phyloP scores from a whole-genome alignment of 2,888 invertebrate species.

The Tubiluchus corallicola region DNA sequence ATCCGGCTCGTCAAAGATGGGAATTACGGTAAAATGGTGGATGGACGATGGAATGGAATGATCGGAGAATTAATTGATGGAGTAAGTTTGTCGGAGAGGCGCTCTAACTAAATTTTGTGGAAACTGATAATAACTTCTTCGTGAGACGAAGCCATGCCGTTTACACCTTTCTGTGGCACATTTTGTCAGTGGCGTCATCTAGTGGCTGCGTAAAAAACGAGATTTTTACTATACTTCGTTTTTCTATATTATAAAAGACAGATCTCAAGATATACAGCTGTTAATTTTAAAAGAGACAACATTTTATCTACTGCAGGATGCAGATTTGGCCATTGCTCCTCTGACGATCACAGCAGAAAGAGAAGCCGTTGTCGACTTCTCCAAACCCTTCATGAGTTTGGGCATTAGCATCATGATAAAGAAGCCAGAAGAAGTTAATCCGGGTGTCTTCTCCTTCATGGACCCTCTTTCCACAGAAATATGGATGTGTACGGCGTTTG shows the following conservation, averaged over 20 bases:
- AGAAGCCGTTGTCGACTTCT: constrained; percentile 11
- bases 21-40: constrained; percentile 56
- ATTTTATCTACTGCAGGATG: too few species aligned
- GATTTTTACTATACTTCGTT: too few species aligned
- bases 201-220: too few species aligned
- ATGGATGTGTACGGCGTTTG: constrained; percentile 51
- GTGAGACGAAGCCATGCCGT: neutral
- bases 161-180: too few species aligned
- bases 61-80: constrained; percentile 67
- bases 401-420: constrained; percentile 13
- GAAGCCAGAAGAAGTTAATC: constrained; percentile 12
- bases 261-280: too few species aligned
- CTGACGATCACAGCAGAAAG: constrained; percentile 12
- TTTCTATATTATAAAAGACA: too few species aligned
- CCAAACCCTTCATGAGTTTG: constrained; percentile 14
- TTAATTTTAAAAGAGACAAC: too few species aligned
- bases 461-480: constrained; percentile 90
- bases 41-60: constrained; percentile 55
- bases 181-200: too few species aligned
- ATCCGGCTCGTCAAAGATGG: constrained; percentile 65
- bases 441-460: constrained; percentile 32
- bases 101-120: neutral
- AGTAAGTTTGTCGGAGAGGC: constrained; percentile 40
- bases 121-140: neutral
- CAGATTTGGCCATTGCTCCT: constrained; percentile 7